phyloP scores from a whole-genome alignment of 1,140 invertebrate species.

The Bombus terrestris region DNA sequence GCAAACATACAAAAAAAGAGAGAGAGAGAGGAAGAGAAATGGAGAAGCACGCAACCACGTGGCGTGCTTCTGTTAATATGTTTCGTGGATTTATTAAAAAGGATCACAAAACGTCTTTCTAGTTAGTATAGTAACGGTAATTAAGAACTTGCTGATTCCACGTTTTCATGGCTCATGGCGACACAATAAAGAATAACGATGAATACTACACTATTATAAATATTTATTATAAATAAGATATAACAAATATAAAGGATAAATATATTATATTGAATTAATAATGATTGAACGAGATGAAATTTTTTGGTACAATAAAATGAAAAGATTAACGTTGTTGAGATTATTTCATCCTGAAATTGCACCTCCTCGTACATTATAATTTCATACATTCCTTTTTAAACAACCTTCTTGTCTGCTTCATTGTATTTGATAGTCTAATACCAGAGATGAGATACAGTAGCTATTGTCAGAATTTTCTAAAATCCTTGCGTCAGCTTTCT shows the following conservation, averaged over 20 bases:
- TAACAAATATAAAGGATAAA: slow-evolving; percentile 73
- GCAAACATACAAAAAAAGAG: background rate
- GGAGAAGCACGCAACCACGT: slow-evolving; percentile 30
- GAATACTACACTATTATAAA: slow-evolving; percentile 72
- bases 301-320: slow-evolving; percentile 76
- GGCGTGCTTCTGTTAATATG: slow-evolving; percentile 44
- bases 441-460: background rate
- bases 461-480: no score
- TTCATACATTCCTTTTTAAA: background rate
- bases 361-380: background rate
- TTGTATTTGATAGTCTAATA: background rate
- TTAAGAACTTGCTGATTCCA: slow-evolving; percentile 68
- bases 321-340: slow-evolving; percentile 59
- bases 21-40: background rate
- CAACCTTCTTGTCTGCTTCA: background rate
- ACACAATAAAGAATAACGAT: slow-evolving; percentile 68
- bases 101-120: slow-evolving; percentile 67
- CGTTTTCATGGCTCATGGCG: slow-evolving; percentile 67
- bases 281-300: slow-evolving; percentile 74
- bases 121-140: slow-evolving; percentile 62
- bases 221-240: slow-evolving; percentile 76
- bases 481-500: no score
- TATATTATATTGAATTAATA: slow-evolving; percentile 75
- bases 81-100: slow-evolving; percentile 56
- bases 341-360: slow-evolving; percentile 32